Base-by-base conservation (phyloP, 2,113 vertebrate genomes). In the Plestiodon gilberti region DNA sequence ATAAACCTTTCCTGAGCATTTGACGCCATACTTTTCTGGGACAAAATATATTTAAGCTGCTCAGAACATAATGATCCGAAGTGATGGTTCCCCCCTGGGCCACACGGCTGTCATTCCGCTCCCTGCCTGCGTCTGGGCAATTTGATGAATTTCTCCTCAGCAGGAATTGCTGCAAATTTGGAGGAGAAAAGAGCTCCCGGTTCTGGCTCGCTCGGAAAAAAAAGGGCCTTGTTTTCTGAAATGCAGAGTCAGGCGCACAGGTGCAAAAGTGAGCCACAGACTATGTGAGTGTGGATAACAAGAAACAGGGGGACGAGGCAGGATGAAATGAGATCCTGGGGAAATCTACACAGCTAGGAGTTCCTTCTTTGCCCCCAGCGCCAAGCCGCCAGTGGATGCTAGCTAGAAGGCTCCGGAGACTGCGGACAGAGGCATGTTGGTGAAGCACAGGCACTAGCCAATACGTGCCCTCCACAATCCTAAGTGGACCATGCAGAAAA, bases 51-150 rank as follows among this genome's bases (percentile, higher is more conserved):
- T 94, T 90, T 92, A 86, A 90, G 86, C 88, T 81, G 80, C 90
- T 83, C 88, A 91, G 90, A 90, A 93, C 80, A 89, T 84, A 91
- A 91, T 57, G 80, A 91, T 93, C 79, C 81, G 64, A 81, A 90
- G 74, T 82, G 88, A 84, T 83, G 87, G 35, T 74, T 86, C 75
- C 82, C 69, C 84, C 82, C 78, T 4, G 59, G 87, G 92, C 89
- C 91, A 91, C 83, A 77, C 22, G 87, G 70, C 87, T 89, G 86
- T 93, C 91, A 70, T 73, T 80, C 76, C 13, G 64, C 84, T 93
- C 82, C 61, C 81, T 83, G 86, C 84, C 79, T 65, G 79, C 78
- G 89, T 89, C 87, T 92, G 88, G 89, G 88, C 89, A 89, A 89
- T 88, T 84, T 86, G 88, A 81, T 86, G 91, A 90, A 57, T 86